Conservation (phyloP, 2,113 vertebrate species). For the Corythornis madagascariensis region DNA sequence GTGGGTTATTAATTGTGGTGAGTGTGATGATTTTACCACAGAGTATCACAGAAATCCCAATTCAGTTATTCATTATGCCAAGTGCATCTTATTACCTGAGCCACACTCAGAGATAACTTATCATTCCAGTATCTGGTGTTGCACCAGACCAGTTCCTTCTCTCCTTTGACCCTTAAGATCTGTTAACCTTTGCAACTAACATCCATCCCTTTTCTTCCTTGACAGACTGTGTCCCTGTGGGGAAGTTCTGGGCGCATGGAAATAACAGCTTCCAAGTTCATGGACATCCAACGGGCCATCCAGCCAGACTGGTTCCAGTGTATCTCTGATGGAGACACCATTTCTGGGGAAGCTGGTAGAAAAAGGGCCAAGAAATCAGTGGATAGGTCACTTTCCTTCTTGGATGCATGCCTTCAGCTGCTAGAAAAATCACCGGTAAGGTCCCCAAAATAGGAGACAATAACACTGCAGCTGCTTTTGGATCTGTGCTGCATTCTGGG, state of each 20-base stretch:
- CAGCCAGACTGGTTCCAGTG: constrained; percentile 95
- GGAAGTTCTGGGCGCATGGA: constrained; percentile 91
- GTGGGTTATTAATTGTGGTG: background rate
- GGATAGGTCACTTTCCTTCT: constrained; percentile 88
- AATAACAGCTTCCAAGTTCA: constrained; percentile 87
- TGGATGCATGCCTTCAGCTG: constrained; percentile 86
- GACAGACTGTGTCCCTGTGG: constrained; percentile 91
- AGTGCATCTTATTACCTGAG: background rate
- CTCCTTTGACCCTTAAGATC: background rate
- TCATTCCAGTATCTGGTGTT: background rate
- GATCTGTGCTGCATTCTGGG: background rate
- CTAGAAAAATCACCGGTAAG: constrained; percentile 85
- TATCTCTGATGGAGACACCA: constrained; percentile 90
- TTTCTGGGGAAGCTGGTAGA: constrained; percentile 75
- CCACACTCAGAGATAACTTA: background rate
- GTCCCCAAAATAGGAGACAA: background rate
- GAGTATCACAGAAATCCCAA: background rate
- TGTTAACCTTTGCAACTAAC: background rate
- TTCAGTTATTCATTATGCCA: background rate
- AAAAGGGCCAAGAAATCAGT: constrained; percentile 92
- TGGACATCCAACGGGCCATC: constrained; percentile 86
- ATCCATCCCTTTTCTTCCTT: background rate
- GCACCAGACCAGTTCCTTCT: background rate
- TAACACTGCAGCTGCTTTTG: background rate
- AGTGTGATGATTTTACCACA: background rate